Percentiles rank a stretch among this genome's conserved stretches.
Conservation (phyloP, 92 coral and sea anemone genomes). For the Epizoanthus scotinus region DNA sequence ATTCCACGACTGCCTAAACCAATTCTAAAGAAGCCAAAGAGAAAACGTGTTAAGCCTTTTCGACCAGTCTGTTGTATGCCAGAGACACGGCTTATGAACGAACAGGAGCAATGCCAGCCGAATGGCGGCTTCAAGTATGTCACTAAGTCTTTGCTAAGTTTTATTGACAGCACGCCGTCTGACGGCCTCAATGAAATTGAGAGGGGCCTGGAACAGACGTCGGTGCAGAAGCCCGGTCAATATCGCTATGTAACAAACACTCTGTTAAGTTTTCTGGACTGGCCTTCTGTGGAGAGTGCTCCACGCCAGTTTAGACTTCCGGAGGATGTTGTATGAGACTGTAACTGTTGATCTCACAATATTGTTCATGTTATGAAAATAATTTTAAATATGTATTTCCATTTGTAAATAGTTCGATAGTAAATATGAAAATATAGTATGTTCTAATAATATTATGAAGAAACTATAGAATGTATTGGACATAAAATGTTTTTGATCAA, state of each 20-base stretch:
- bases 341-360: no score
- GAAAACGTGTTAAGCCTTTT: neutral
- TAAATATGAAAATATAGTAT: no score
- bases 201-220: neutral
- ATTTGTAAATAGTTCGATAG: no score
- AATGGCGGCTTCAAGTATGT: conserved; percentile 16
- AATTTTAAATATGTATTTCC: no score
- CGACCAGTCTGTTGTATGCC: neutral
- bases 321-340: neutral
- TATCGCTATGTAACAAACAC: neutral
- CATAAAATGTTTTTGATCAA: no score
- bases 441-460: no score
- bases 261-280: no score
- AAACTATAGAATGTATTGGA: no score
- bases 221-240: neutral
- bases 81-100: neutral
- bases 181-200: conserved; percentile 2
- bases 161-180: neutral
- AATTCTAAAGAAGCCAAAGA: conserved; percentile 1
- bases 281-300: neutral
- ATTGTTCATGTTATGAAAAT: no score
- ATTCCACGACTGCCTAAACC: neutral
- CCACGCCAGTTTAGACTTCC: neutral
- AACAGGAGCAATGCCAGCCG: neutral
- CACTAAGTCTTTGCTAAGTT: conserved; percentile 8